Conservation (phyloP, 2,797 vertebrate species). For the Nannoperca australis region DNA sequence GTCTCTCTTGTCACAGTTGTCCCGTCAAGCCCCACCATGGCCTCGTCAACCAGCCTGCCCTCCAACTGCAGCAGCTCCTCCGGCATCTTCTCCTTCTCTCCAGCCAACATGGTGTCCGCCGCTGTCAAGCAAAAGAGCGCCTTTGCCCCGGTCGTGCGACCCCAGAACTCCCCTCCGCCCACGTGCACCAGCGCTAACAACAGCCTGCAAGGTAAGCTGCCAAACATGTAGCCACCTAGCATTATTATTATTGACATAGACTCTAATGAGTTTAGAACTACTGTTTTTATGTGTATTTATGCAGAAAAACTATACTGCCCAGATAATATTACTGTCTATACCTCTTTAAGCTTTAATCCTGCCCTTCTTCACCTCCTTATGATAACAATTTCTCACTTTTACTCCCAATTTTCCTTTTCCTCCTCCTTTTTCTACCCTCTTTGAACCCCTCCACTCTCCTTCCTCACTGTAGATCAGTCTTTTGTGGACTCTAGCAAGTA, state of each 20-base stretch:
- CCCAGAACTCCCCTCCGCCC: slow-evolving; percentile 97
- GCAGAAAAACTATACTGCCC: background rate
- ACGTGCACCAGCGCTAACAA: slow-evolving; percentile 98
- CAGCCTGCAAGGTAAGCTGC: slow-evolving; percentile 94
- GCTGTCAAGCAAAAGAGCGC: slow-evolving; percentile 99
- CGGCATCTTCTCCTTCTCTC: slow-evolving; percentile 99
- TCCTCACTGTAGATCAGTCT: slow-evolving; percentile 92
- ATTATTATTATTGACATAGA: background rate
- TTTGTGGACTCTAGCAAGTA: slow-evolving; percentile 99
- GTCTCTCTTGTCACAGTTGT: slow-evolving; percentile 87
- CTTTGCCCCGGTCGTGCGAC: slow-evolving; percentile 97
- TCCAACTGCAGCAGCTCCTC: slow-evolving; percentile 99
- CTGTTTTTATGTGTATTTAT: background rate
- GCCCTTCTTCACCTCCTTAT: slow-evolving; percentile 47
- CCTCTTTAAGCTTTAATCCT: slow-evolving; percentile 44
- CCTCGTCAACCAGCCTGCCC: slow-evolving; percentile 96
- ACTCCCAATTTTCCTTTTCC: slow-evolving; percentile 53
- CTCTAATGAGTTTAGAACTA: background rate
- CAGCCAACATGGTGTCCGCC: slow-evolving; percentile 99
- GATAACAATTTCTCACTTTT: slow-evolving; percentile 66
- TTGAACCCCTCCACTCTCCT: slow-evolving; percentile 81
- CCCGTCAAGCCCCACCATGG: slow-evolving; percentile 98
- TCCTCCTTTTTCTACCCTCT: slow-evolving; percentile 65
- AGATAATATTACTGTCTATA: background rate
- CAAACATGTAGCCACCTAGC: background rate